phyloP scores from a whole-genome alignment of 2,888 invertebrate species.

The Drosophila sordidula region DNA sequence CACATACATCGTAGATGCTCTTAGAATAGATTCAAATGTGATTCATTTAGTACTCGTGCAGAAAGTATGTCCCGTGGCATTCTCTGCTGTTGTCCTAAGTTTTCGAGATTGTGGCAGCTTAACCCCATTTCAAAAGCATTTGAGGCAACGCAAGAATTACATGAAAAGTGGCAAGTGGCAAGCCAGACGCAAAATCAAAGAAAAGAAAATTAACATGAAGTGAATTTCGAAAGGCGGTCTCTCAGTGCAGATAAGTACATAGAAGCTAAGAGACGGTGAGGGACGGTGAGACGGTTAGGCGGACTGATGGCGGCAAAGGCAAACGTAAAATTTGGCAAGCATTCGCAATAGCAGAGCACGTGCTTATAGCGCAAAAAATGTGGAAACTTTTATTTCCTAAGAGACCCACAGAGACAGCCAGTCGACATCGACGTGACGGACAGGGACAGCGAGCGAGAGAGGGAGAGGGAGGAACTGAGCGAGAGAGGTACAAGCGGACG shows the following conservation, averaged over 20 bases:
- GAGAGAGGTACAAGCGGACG: conserved; percentile 26
- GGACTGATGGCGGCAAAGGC: conserved; percentile 21
- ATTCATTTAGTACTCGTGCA: conserved; percentile 16
- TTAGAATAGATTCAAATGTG: conserved; percentile 1
- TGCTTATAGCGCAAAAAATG: conserved; percentile 69
- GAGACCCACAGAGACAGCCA: conserved; percentile 70
- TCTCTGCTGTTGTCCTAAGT: conserved; percentile 29
- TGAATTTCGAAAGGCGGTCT: conserved; percentile 66
- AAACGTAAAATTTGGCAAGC: conserved; percentile 69
- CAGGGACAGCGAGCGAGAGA: conserved; percentile 5
- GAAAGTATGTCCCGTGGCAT: conserved; percentile 33
- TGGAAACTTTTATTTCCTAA: conserved; percentile 75
- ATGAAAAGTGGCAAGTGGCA: conserved; percentile 59
- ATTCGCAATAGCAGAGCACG: conserved; percentile 61
- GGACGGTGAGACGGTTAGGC: conserved; percentile 10
- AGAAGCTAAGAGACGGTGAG: conserved; percentile 31
- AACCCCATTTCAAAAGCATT: conserved; percentile 65
- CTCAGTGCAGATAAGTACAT: conserved; percentile 53
- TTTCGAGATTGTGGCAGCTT: conserved; percentile 60
- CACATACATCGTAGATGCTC: neutral
- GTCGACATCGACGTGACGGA: conserved; percentile 70
- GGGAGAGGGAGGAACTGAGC: conserved; percentile 6
- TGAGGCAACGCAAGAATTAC: conserved; percentile 62
- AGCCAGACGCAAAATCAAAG: conserved; percentile 70
- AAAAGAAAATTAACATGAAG: conserved; percentile 76